Evolutionary conservation across 2,888 invertebrate species (phyloP).

Genomic region (Cephus rjabovi): DNA sequence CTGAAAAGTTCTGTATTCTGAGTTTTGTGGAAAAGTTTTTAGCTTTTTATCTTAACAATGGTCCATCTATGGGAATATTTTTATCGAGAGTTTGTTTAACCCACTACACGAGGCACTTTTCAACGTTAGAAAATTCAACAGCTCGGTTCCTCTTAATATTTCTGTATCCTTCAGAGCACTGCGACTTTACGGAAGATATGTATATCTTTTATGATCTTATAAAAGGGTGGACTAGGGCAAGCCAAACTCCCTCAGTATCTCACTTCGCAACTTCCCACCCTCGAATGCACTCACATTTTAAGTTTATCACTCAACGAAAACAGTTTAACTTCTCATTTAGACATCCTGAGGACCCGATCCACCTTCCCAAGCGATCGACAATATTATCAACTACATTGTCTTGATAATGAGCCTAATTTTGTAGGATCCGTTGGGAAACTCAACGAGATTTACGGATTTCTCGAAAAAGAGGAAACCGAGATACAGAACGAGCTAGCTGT

Average conservation of each 20-base stretch:
- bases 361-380: too few species aligned
- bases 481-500: neutral
- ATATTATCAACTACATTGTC: too few species aligned
- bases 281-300: too few species aligned
- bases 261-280: too few species aligned
- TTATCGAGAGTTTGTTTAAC: slow-evolving; percentile 27
- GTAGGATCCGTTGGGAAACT: neutral
- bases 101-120: slow-evolving; percentile 23
- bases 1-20: slow-evolving; percentile 25
- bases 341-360: too few species aligned
- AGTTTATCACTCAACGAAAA: too few species aligned
- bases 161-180: slow-evolving; percentile 16
- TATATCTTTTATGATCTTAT: too few species aligned
- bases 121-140: slow-evolving; percentile 15
- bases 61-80: slow-evolving; percentile 28
- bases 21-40: slow-evolving; percentile 7
- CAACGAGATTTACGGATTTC: neutral
- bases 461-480: neutral
- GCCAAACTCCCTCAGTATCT: too few species aligned
- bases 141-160: slow-evolving; percentile 18
- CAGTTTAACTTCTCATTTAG: too few species aligned
- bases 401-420: neutral
- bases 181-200: neutral
- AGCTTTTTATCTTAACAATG: slow-evolving; percentile 24
- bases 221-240: too few species aligned